Conservation (phyloP, 2,888 invertebrate species). For the Molanna angustata region DNA sequence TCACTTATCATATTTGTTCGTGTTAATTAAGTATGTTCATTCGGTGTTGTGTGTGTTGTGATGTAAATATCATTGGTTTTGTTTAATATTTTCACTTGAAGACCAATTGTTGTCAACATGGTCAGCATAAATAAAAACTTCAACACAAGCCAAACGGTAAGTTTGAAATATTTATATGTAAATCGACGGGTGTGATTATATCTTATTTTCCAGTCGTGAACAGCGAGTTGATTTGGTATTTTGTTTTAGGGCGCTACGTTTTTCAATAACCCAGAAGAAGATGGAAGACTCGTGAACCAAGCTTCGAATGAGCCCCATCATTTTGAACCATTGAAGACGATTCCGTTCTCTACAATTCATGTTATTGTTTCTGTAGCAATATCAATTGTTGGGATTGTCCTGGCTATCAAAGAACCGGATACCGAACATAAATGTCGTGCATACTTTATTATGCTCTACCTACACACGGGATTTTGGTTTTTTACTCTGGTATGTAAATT, state of each 20-base stretch:
- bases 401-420: constrained; percentile 41
- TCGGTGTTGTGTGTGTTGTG: constrained; percentile 11
- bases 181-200: too few relatives aligned
- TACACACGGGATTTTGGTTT: constrained; percentile 57
- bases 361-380: constrained; percentile 22
- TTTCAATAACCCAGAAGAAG: constrained; percentile 30
- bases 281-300: constrained; percentile 29
- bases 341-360: constrained; percentile 25
- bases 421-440: constrained; percentile 51
- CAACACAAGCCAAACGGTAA: constrained; percentile 26
- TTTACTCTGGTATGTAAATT: constrained; percentile 58
- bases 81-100: too few relatives aligned
- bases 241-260: constrained; percentile 30
- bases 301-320: constrained; percentile 24
- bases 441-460: constrained; percentile 58
- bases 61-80: too few relatives aligned
- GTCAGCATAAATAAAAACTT: constrained; percentile 31
- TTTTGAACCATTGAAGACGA: constrained; percentile 28
- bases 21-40: constrained; percentile 4
- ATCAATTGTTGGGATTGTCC: constrained; percentile 29
- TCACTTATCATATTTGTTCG: too few relatives aligned
- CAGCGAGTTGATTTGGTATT: not conserved
- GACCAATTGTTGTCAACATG: constrained; percentile 25
- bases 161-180: constrained; percentile 7
- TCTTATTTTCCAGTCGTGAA: not conserved